phyloP scores from a whole-genome alignment of 2,113 vertebrate genomes.

The Cyanoderma ruficeps region DNA sequence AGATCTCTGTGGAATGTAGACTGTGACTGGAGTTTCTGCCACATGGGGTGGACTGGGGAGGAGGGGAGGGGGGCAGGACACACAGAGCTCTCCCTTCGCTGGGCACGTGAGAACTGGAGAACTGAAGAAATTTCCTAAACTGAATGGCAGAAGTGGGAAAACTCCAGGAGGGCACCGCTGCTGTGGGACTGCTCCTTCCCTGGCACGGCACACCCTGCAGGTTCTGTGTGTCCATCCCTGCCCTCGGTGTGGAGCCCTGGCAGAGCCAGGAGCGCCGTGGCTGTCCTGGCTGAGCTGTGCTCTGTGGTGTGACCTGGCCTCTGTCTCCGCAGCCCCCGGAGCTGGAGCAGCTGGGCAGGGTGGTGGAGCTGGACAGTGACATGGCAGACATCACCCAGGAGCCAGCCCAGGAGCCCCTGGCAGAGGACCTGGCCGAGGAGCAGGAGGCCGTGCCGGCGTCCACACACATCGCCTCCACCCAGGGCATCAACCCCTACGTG shows the following conservation, averaged over 20 bases:
- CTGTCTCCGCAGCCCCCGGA: slow-evolving; percentile 74
- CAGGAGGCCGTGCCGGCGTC: slow-evolving; percentile 81
- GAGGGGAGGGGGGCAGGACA: not conserved
- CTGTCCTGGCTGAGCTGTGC: not conserved
- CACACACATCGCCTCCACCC: slow-evolving; percentile 82
- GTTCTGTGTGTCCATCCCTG: not conserved
- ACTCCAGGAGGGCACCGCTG: not conserved
- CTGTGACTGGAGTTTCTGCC: accelerated
- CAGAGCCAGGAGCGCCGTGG: not conserved
- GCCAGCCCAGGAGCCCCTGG: slow-evolving; percentile 65
- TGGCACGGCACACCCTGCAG: not conserved
- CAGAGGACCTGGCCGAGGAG: slow-evolving; percentile 72
- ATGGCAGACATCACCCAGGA: slow-evolving; percentile 97
- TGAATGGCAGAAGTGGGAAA: not conserved
- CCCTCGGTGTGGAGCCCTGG: not conserved
- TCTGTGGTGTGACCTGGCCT: not conserved
- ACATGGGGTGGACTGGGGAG: not conserved
- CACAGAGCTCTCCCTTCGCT: not conserved
- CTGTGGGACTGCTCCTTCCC: not conserved
- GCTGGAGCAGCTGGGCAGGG: slow-evolving; percentile 77
- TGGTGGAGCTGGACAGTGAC: slow-evolving; percentile 91
- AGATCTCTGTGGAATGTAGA: not conserved
- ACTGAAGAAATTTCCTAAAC: not conserved
- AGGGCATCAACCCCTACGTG: slow-evolving; percentile 92
- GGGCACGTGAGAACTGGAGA: not conserved